Evolutionary conservation across 2,888 invertebrate species (phyloP).

Genomic region (Drosophila peninsularis): DNA sequence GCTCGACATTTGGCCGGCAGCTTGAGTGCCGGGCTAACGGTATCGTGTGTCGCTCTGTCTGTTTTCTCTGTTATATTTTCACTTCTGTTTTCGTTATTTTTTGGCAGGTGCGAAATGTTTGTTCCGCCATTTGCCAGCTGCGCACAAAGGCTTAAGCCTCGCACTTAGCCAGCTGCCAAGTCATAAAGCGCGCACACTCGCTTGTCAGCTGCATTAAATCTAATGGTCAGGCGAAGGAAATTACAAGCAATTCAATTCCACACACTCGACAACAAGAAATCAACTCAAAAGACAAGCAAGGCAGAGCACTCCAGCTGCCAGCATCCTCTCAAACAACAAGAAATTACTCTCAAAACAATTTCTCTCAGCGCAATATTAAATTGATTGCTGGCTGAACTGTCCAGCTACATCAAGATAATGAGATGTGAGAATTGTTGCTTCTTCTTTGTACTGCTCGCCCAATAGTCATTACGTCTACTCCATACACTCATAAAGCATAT

Average conservation of each 20-base stretch:
- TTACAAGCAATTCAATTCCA: constrained; percentile 76
- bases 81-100: constrained; percentile 24
- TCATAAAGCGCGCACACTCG: constrained; percentile 38
- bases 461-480: neutral
- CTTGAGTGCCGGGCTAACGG: constrained; percentile 57
- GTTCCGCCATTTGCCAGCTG: constrained; percentile 27
- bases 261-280: constrained; percentile 46
- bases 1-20: constrained; percentile 80
- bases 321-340: constrained; percentile 16
- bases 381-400: neutral
- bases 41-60: constrained; percentile 3
- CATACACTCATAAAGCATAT: neutral
- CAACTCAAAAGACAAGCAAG: constrained; percentile 26
- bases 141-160: constrained; percentile 48
- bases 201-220: constrained; percentile 73
- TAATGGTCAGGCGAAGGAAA: constrained; percentile 57
- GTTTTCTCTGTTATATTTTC: constrained; percentile 6
- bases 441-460: neutral
- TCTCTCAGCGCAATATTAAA: neutral
- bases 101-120: constrained; percentile 63
- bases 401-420: neutral
- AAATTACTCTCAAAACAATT: neutral
- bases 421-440: neutral
- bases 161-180: constrained; percentile 38
- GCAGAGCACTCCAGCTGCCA: neutral